Evolutionary conservation across 1,140 invertebrate species (phyloP).

Genomic region (Drosophila sturtevanti): DNA sequence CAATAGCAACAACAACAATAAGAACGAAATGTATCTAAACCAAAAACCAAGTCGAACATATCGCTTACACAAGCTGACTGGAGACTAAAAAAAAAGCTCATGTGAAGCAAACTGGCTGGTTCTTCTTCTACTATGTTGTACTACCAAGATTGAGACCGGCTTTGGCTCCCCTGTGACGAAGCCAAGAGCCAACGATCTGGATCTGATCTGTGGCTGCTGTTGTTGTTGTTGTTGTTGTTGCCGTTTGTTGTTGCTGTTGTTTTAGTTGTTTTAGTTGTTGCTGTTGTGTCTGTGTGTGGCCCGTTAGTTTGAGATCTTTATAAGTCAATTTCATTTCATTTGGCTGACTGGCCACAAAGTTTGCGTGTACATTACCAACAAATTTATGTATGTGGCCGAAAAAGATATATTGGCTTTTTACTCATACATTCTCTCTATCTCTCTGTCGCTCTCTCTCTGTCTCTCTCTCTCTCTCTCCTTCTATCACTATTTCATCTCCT

Average conservation of each 20-base stretch:
- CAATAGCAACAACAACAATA: conserved; percentile 13
- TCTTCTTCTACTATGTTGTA: conserved; percentile 14
- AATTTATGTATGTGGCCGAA: conserved; percentile 35
- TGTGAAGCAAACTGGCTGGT: conserved; percentile 30
- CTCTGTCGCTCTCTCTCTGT: too few relatives aligned
- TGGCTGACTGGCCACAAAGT: conserved; percentile 22
- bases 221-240: neutral
- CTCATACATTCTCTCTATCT: neutral
- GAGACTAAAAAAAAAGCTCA: neutral
- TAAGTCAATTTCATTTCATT: conserved; percentile 64
- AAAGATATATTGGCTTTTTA: conserved; percentile 1
- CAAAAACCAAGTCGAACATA: conserved; percentile 47
- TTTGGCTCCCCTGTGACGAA: conserved; percentile 41
- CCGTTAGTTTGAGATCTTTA: conserved; percentile 79
- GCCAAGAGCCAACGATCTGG: conserved; percentile 12
- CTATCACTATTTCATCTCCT: neutral
- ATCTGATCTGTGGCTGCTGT: neutral
- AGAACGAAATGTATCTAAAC: conserved; percentile 21
- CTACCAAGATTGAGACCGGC: conserved; percentile 7
- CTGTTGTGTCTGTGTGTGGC: conserved; percentile 60
- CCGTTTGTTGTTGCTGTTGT: neutral
- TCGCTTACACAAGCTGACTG: conserved; percentile 46
- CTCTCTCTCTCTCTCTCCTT: conserved; percentile 1
- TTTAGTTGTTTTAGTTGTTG: neutral
- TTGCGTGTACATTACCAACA: conserved; percentile 11